Evolutionary conservation across 2,113 vertebrate genomes (phyloP).

Genomic region (Leucoraja erinaceus): DNA sequence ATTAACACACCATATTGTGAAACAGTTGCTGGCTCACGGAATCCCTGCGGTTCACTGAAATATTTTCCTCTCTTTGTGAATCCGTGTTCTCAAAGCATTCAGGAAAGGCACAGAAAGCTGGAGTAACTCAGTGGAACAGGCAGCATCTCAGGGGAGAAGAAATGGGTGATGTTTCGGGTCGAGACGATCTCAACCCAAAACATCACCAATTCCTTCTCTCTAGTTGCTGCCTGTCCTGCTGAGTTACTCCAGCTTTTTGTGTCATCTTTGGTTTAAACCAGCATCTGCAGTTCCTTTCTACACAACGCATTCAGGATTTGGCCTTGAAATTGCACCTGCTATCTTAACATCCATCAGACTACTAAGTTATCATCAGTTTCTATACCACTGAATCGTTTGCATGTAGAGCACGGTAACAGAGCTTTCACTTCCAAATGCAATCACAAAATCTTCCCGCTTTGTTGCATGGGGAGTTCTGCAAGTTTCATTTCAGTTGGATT

Average conservation of each 20-base stretch:
- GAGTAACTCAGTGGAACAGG: too few species aligned
- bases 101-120: too few species aligned
- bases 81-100: neutral
- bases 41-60: neutral
- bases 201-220: too few species aligned
- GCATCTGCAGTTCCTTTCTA: too few species aligned
- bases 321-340: neutral
- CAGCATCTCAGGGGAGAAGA: too few species aligned
- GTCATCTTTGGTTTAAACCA: too few species aligned
- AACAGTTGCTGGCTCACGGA: too few species aligned
- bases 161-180: too few species aligned
- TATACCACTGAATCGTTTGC: neutral
- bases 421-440: neutral
- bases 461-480: neutral
- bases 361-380: too few species aligned
- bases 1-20: neutral
- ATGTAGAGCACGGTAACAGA: neutral
- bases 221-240: too few species aligned
- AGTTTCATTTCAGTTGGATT: slow-evolving; percentile 15
- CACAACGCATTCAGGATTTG: neutral
- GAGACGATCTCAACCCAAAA: too few species aligned
- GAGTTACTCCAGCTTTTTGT: too few species aligned
- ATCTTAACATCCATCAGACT: neutral
- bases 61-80: neutral
- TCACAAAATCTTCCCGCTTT: neutral